A percentile compares a stretch with the other conserved stretches of the same genome.
phyloP scores from a whole-genome alignment of 1,140 invertebrate genomes.

The Platyscapa corneri region DNA sequence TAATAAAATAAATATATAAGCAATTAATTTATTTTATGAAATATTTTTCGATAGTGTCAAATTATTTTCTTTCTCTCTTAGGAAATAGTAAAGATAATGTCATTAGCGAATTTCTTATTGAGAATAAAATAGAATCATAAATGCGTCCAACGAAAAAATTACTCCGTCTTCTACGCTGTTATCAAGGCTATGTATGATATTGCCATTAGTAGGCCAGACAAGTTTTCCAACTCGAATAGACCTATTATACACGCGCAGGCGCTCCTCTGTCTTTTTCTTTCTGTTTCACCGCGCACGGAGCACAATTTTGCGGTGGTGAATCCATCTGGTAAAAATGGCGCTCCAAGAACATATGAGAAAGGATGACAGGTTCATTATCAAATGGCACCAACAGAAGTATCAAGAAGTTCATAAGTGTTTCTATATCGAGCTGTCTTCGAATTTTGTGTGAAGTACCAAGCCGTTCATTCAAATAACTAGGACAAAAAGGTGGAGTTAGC shows the following conservation, averaged over 20 bases:
- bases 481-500: not conserved
- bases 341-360: slow-evolving; percentile 71
- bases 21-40: too few species aligned
- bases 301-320: not conserved
- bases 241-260: not conserved
- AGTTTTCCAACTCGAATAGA: not conserved
- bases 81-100: too few species aligned
- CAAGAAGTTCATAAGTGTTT: not conserved
- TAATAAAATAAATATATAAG: too few species aligned
- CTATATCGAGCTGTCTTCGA: not conserved
- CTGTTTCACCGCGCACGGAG: not conserved
- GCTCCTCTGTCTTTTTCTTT: not conserved
- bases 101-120: too few species aligned
- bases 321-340: slow-evolving; percentile 65
- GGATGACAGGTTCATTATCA: slow-evolving; percentile 62
- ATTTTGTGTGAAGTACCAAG: not conserved
- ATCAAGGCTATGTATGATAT: too few species aligned
- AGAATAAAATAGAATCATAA: too few species aligned
- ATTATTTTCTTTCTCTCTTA: too few species aligned
- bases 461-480: too few species aligned
- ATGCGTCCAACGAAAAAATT: too few species aligned
- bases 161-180: too few species aligned
- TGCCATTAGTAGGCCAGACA: too few species aligned
- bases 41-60: too few species aligned
- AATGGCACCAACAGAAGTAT: not conserved